Percentiles rank a stretch among this genome's conserved stretches.
These are phyloP conservation scores for Lates japonicus DNA, from an alignment of 2,797 vertebrate genomes.

Conservation along the genomic window DNA sequence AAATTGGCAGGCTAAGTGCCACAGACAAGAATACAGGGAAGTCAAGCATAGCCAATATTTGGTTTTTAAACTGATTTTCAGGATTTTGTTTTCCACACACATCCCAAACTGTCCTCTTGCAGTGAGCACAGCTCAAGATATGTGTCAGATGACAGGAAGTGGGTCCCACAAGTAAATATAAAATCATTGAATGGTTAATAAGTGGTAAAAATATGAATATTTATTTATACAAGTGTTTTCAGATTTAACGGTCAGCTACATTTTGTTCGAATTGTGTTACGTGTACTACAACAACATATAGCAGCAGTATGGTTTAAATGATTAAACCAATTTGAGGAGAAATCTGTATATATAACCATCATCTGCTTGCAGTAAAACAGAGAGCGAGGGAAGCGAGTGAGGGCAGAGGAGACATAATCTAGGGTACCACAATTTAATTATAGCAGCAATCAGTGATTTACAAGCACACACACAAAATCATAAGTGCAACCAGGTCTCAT, in stretches of 20 bases:
- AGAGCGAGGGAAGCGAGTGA: conserved; percentile 4
- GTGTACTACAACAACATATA: neutral
- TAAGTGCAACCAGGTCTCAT: conserved; percentile 21
- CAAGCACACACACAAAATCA: conserved; percentile 34
- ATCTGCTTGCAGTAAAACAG: conserved; percentile 26
- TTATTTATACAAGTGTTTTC: conserved; percentile 3
- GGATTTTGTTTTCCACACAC: neutral
- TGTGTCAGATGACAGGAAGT: neutral
- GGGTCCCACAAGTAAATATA: neutral
- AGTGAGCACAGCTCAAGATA: neutral
- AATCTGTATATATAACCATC: conserved; percentile 20
- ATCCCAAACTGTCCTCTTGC: neutral
- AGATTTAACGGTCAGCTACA: neutral
- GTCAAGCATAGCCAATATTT: neutral
- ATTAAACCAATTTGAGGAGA: conserved; percentile 6
- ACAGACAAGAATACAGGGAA: neutral
- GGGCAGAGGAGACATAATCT: conserved; percentile 53
- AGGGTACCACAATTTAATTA: conserved; percentile 78
- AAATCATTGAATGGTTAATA: conserved; percentile 2
- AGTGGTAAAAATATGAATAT: neutral
- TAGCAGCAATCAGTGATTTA: conserved; percentile 77
- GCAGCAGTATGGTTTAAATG: neutral
- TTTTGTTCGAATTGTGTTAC: neutral
- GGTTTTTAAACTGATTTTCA: no score
- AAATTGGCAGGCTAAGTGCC: neutral